Conservation (phyloP, 2,797 vertebrate species). For the Gila robusta region DNA sequence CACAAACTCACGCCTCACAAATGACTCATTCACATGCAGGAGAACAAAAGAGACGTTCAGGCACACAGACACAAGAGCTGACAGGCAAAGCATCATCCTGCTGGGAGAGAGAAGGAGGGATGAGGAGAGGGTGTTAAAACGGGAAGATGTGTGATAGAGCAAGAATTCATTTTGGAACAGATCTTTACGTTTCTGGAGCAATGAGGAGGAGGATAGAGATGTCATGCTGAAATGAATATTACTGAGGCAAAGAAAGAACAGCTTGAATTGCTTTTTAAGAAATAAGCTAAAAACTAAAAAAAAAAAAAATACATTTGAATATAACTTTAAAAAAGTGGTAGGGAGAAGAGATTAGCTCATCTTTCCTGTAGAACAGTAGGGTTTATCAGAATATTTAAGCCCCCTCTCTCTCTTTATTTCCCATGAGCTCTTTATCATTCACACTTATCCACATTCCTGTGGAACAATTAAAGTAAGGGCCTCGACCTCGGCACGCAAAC, state of each 20-base stretch:
- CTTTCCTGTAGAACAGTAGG: constrained; percentile 5
- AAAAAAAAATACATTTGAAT: background rate
- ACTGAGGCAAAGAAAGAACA: constrained; percentile 6
- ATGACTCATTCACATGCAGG: constrained; percentile 47
- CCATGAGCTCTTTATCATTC: constrained; percentile 26
- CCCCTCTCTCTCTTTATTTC: constrained; percentile 15
- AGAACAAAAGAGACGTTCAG: constrained; percentile 40
- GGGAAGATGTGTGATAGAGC: constrained; percentile 13
- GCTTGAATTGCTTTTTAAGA: background rate
- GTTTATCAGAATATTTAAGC: constrained; percentile 9
- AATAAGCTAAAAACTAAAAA: background rate
- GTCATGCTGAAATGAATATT: constrained; percentile 11
- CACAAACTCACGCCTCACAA: constrained; percentile 47
- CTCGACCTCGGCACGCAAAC: background rate
- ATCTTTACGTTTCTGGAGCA: background rate
- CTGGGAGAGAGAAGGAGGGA: constrained; percentile 12
- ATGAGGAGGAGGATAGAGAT: constrained; percentile 23
- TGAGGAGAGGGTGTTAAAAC: constrained; percentile 14
- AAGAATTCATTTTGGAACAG: constrained; percentile 24
- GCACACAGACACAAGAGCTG: constrained; percentile 18
- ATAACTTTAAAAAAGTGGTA: background rate
- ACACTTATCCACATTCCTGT: background rate
- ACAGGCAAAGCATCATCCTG: constrained; percentile 26
- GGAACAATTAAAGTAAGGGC: background rate
- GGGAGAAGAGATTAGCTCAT: background rate